Conservation (phyloP, 2,113 vertebrate species). For the Tylochromis polylepis region DNA sequence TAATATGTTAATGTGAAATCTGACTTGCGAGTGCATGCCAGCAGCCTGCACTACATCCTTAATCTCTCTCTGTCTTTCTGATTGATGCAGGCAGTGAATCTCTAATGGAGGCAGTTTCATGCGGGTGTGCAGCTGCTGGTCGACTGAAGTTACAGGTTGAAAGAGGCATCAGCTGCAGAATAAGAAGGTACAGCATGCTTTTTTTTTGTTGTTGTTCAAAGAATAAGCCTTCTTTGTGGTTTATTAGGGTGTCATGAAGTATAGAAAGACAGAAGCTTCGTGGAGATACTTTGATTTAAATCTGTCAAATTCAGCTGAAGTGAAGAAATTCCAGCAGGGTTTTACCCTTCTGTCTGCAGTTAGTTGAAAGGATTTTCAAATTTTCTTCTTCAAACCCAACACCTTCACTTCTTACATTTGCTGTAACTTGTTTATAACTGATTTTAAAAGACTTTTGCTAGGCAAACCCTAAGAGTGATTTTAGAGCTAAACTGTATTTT, state of each 20-base stretch:
- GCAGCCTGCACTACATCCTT: constrained; percentile 20
- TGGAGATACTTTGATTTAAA: neutral
- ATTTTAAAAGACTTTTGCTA: neutral
- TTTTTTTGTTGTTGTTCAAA: constrained; percentile 20
- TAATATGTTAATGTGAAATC: constrained; percentile 54
- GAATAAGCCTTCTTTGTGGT: neutral
- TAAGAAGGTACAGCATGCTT: constrained; percentile 6
- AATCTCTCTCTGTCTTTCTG: constrained; percentile 34
- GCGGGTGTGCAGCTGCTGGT: constrained; percentile 75
- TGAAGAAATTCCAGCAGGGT: neutral
- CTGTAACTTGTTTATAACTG: neutral
- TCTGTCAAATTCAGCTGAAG: neutral
- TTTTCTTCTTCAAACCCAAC: neutral
- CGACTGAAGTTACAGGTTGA: constrained; percentile 71
- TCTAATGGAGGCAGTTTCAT: constrained; percentile 56
- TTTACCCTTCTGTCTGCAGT: neutral
- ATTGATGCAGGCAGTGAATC: constrained; percentile 46
- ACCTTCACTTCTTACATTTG: neutral
- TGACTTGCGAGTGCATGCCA: neutral
- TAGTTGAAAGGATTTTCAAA: neutral
- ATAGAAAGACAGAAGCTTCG: neutral
- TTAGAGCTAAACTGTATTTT: neutral
- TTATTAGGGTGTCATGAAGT: neutral
- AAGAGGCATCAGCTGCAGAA: constrained; percentile 49
- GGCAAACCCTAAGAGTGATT: neutral